These are phyloP conservation scores for Belgica antarctica DNA, from an alignment of 2,888 invertebrate species.

Conservation along the genomic window DNA sequence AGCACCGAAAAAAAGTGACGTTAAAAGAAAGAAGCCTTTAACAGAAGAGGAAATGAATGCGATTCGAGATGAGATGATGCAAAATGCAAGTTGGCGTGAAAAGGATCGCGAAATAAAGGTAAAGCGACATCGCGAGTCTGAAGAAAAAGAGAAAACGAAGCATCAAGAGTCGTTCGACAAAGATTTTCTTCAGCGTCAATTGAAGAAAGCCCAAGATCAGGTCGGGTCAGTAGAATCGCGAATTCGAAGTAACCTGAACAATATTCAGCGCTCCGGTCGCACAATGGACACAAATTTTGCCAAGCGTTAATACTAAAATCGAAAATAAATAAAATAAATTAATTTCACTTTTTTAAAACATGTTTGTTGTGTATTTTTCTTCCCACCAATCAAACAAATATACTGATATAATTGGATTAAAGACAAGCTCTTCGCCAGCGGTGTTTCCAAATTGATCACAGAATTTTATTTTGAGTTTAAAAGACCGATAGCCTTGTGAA, in stretches of 20 bases:
- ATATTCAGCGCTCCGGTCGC: conserved; percentile 76
- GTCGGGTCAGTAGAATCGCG: conserved; percentile 76
- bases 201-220: conserved; percentile 57
- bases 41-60: conserved; percentile 68
- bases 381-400: conserved; percentile 18
- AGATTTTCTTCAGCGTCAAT: conserved; percentile 56
- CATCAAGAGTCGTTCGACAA: conserved; percentile 57
- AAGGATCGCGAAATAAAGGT: conserved; percentile 65
- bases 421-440: conserved; percentile 1
- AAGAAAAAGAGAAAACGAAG: conserved; percentile 54
- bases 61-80: conserved; percentile 75
- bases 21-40: conserved; percentile 49
- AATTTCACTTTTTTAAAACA: background rate
- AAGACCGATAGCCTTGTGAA: background rate
- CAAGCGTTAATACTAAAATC: conserved; percentile 48
- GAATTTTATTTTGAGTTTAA: conserved; percentile 10
- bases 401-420: background rate
- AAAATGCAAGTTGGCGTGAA: conserved; percentile 72
- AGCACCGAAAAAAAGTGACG: background rate
- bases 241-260: conserved; percentile 83
- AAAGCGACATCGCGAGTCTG: conserved; percentile 62
- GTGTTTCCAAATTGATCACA: background rate
- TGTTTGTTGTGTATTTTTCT: background rate
- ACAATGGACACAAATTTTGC: conserved; percentile 87
- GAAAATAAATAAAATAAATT: background rate